These are phyloP conservation scores for Cryptus armator DNA, from an alignment of 2,888 invertebrate genomes.

Conservation along the genomic window DNA sequence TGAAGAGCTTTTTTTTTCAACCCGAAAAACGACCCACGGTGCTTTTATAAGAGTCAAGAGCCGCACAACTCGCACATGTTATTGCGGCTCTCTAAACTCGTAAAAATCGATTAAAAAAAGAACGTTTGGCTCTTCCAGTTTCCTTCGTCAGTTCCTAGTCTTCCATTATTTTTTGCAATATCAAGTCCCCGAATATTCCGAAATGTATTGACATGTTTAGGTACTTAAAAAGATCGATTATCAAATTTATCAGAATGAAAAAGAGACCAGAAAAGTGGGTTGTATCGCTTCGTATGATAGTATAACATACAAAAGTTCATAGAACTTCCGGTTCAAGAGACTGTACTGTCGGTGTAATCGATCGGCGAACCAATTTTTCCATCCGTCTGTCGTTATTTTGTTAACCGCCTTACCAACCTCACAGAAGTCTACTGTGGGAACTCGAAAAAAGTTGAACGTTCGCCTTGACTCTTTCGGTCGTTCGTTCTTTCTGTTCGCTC, in stretches of 20 bases:
- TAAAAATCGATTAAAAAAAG: too few relatives aligned
- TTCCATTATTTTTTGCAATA: neutral
- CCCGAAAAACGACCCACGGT: too few relatives aligned
- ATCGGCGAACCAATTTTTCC: neutral
- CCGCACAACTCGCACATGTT: too few relatives aligned
- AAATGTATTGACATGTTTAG: neutral
- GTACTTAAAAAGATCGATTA: neutral
- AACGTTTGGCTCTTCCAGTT: too few relatives aligned
- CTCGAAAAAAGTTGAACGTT: constrained; percentile 55
- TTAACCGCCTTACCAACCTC: neutral
- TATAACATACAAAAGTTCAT: neutral
- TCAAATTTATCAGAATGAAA: neutral
- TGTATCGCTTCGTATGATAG: neutral
- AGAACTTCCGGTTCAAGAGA: neutral
- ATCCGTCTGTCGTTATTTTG: neutral
- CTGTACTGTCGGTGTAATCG: neutral
- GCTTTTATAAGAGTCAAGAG: too few relatives aligned
- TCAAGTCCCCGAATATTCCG: neutral
- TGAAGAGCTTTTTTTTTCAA: neutral
- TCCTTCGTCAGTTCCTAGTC: neutral
- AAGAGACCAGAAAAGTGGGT: neutral
- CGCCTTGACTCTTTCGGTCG: constrained; percentile 60
- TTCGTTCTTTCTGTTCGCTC: neutral
- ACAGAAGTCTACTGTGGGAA: constrained; percentile 13
- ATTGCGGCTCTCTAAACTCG: too few relatives aligned